phyloP scores from a whole-genome alignment of 2,113 vertebrate genomes.

The Columbina picui region DNA sequence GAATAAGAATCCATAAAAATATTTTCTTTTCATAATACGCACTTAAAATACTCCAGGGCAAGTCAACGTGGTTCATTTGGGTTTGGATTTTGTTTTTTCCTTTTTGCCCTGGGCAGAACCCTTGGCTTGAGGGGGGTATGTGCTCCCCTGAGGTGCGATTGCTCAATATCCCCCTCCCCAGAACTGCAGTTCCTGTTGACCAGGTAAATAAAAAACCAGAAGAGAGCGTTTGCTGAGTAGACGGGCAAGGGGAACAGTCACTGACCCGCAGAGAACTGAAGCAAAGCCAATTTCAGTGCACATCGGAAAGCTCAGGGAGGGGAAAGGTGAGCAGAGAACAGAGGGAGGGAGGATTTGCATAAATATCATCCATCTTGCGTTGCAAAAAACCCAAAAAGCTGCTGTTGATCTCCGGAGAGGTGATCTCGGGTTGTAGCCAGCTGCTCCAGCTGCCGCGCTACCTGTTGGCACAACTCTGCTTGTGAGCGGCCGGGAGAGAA shows the following conservation, averaged over 20 bases:
- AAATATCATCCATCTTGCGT: slow-evolving; percentile 60
- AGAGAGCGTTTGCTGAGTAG: slow-evolving; percentile 26
- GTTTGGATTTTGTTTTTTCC: background rate
- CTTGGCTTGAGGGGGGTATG: slow-evolving; percentile 42
- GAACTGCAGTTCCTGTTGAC: slow-evolving; percentile 47
- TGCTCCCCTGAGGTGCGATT: slow-evolving; percentile 65
- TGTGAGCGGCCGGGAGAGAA: slow-evolving; percentile 48
- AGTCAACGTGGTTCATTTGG: slow-evolving; percentile 70
- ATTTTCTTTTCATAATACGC: slow-evolving; percentile 94
- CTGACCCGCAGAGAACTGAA: slow-evolving; percentile 74
- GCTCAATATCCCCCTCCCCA: slow-evolving; percentile 10
- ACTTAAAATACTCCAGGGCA: slow-evolving; percentile 86
- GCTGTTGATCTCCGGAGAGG: slow-evolving; percentile 4
- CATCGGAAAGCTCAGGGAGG: background rate
- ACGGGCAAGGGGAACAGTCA: slow-evolving; percentile 30
- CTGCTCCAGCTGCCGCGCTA: slow-evolving; percentile 9
- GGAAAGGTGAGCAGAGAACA: background rate
- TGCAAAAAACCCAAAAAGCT: slow-evolving; percentile 30
- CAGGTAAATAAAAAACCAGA: slow-evolving; percentile 45
- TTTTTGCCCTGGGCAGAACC: slow-evolving; percentile 48
- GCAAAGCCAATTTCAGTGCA: slow-evolving; percentile 51
- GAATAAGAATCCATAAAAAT: slow-evolving; percentile 98
- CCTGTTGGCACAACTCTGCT: slow-evolving; percentile 53
- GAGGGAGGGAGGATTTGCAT: slow-evolving; percentile 43
- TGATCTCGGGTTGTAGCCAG: background rate